Evolutionary conservation across 2,797 vertebrate genomes (phyloP), one percentile per base, ranked within the genome.

Genomic region (Gallinago stenura): DNA sequence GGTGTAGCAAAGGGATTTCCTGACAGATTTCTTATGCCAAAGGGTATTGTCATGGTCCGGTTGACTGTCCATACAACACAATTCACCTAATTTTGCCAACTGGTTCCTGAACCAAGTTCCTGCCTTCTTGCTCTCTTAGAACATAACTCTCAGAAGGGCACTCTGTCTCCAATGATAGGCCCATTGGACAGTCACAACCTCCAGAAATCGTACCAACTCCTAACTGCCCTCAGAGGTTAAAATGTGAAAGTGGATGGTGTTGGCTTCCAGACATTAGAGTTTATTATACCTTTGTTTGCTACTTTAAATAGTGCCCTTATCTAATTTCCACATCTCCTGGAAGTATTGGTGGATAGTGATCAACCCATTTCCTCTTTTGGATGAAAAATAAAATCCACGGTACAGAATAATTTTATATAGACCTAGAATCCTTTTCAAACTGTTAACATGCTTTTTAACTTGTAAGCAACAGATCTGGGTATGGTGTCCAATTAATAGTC

Each of bases 241-340:
- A 93, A 71, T 1, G 2, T 83, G n/a, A 70, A n/a, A 50, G 48
- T 80, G 30, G 28, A 53, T 73, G 7, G 8, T 60, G 41, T 15
- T 61, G 13, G 12, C 10, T 95, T 89, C 62, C 20, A 58, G 28
- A 35, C 30, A 14, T 46, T 64, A 46, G 17, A 80, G 22, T 50
- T 91, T 91, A 60, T 85, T 57, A 50, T 45, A 10, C 20, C 4
- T 77, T 56, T 82, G 10, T 82, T 92, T 95, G 20, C 25, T 75
- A 35, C 54, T 73, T 87, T 57, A 83, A 87, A 66, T 31, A 77
- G 2, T 12, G 60, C 17, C 5, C 2, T 66, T 51, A 45, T 18
- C 45, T 75, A 68, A 71, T 78, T 78, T 83, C 26, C 64, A 1
- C 57, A 31, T 26, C 14, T 61, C 13, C 48, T 83, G 33, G 25